Evolutionary conservation across 2,797 vertebrate genomes (phyloP).

Genomic region (Enteromius thamalakanensis): DNA sequence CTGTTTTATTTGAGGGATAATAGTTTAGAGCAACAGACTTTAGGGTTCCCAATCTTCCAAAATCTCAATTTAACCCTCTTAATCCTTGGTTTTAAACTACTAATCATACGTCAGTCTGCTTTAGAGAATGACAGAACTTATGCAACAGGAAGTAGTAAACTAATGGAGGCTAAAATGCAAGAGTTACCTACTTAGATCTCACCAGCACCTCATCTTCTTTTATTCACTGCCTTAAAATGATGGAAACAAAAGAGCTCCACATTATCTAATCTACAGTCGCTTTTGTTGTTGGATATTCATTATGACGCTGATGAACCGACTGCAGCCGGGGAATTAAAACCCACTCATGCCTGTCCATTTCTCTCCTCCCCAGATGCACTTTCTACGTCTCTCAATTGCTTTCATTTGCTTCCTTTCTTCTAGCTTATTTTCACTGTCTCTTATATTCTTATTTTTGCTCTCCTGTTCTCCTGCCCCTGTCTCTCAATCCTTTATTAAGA

Average conservation of each 20-base stretch:
- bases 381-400: constrained; percentile 5
- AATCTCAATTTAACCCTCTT: not conserved
- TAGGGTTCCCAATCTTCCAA: not conserved
- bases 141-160: constrained; percentile 9
- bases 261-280: constrained; percentile 39
- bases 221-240: constrained; percentile 28
- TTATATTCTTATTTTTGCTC: constrained; percentile 41
- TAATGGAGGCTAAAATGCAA: constrained; percentile 24
- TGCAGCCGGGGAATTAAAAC: constrained; percentile 52
- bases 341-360: constrained; percentile 54
- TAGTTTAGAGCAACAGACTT: not conserved
- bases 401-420: constrained; percentile 17
- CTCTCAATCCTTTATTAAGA: constrained; percentile 63
- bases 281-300: constrained; percentile 50
- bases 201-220: constrained; percentile 18
- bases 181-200: constrained; percentile 25
- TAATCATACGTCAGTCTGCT: not conserved
- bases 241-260: constrained; percentile 43
- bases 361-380: constrained; percentile 29
- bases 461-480: constrained; percentile 14
- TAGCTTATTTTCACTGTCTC: constrained; percentile 33
- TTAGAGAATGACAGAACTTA: not conserved
- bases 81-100: not conserved
- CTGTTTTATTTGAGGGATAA: not conserved
- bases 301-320: constrained; percentile 48